Evolutionary conservation across 1,140 invertebrate genomes (phyloP).

Genomic region (Heliconius himera): DNA sequence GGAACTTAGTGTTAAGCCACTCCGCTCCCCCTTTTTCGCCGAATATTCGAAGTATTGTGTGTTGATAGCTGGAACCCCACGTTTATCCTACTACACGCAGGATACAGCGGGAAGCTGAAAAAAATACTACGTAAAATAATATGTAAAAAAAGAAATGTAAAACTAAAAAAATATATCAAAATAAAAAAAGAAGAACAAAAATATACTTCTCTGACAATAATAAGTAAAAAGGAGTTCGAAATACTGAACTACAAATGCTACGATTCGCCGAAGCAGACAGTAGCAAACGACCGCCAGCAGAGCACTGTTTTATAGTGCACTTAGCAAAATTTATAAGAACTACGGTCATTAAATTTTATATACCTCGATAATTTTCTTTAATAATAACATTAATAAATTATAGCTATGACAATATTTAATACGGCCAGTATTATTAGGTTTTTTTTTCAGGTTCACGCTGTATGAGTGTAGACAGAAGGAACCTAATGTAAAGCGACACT

Average conservation of each 20-base stretch:
- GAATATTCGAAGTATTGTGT: no score
- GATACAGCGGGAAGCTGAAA: no score
- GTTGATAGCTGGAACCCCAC: no score
- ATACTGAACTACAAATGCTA: not conserved
- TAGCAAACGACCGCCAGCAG: not conserved
- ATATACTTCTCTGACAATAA: not conserved
- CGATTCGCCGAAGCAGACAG: not conserved
- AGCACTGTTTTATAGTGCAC: not conserved
- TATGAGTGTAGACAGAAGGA: no score
- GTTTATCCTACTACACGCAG: no score
- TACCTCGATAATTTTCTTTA: no score
- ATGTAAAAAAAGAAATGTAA: no score
- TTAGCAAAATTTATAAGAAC: constrained; percentile 5
- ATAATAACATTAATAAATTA: not conserved
- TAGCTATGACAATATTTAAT: not conserved
- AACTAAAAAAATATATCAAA: no score
- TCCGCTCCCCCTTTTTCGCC: no score
- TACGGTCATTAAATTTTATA: not conserved
- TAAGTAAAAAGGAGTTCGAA: not conserved
- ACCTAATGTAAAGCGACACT: no score
- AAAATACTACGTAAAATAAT: no score
- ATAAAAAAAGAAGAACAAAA: not conserved
- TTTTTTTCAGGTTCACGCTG: not conserved
- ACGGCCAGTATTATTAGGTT: not conserved
- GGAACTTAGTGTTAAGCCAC: no score